These are phyloP conservation scores for Drosophila ochracea DNA, from an alignment of 2,888 invertebrate genomes.

Conservation along the genomic window DNA sequence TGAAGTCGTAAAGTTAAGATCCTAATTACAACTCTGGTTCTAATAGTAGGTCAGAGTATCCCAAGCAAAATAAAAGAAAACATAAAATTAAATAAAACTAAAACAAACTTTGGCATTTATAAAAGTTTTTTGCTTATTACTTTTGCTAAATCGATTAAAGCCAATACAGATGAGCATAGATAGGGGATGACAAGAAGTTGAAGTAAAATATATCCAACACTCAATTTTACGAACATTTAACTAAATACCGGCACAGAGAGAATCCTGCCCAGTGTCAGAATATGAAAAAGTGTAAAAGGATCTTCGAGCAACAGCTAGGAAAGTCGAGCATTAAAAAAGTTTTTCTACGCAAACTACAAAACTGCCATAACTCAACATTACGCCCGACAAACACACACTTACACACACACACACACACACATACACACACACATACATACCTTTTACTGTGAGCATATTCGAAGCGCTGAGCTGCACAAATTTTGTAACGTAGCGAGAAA, in stretches of 20 bases:
- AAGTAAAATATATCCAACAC: conserved; percentile 62
- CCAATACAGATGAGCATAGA: conserved; percentile 27
- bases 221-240: conserved; percentile 77
- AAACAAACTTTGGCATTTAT: conserved; percentile 67
- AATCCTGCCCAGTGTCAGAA: conserved; percentile 6
- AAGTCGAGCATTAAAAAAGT: conserved; percentile 68
- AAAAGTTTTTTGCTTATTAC: conserved; percentile 69
- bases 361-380: conserved; percentile 80
- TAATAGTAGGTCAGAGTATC: conserved; percentile 1
- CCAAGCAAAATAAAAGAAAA: not conserved
- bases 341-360: conserved; percentile 69
- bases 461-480: conserved; percentile 62
- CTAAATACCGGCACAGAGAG: conserved; percentile 64
- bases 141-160: conserved; percentile 72
- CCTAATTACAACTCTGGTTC: conserved; percentile 51
- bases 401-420: conserved; percentile 19
- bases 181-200: conserved; percentile 22
- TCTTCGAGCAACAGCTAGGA: conserved; percentile 46
- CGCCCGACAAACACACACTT: conserved; percentile 50
- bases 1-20: conserved; percentile 67
- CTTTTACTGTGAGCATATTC: conserved; percentile 53
- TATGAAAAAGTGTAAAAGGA: conserved; percentile 3
- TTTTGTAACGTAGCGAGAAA: conserved; percentile 59
- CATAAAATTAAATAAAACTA: conserved; percentile 38
- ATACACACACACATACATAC: conserved; percentile 22